Evolutionary conservation across 2,797 vertebrate genomes (phyloP), one percentile per base, ranked within the genome.

Genomic region (Cyprinella venusta): DNA sequence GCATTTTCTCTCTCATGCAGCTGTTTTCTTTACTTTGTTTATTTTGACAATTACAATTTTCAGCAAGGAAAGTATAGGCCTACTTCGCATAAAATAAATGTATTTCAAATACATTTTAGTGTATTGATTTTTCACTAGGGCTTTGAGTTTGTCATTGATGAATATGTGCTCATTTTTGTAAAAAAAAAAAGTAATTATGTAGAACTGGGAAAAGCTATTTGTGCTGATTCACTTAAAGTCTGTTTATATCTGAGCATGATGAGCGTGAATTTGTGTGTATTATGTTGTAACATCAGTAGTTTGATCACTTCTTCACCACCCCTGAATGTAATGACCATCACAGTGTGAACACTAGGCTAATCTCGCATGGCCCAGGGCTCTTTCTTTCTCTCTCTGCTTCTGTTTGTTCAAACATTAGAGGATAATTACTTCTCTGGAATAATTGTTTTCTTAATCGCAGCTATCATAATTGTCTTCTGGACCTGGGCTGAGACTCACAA

Each of bases 341-440:
- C 82, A 82, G 76, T 80, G 82, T 82, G 85, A 82, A 75, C 72
- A 79, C 67, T 63, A 82, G 75, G 79, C 79, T 86, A 86, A 86
- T 86, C 82, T 84, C 61, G 50, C 72, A 72, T 56, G 74, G 72
- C 56, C 86, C 84, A 71, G 84, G 87, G 81, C 80, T 65, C 78
- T 77, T 74, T 79, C 80, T 75, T 38, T 56, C 74, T 54, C 82
- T 76, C 82, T 33, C 42, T 71, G 83, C 75, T 81, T 91, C 92
- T 92, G 93, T 94, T 93, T 92, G 90, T 90, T 88, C 87, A 83
- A 90, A 92, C 91, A 87, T 93, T 87, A 87, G 89, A 70, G 84
- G 89, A 90, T 94, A 93, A 94, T 94, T 93, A 92, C 92, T 93
- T 91, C 91, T 94, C 93, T 93, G 90, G 91, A 90, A 90, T 92